Conservation (phyloP, 2,888 invertebrate genomes). For the Drosophila nr. medialis region DNA sequence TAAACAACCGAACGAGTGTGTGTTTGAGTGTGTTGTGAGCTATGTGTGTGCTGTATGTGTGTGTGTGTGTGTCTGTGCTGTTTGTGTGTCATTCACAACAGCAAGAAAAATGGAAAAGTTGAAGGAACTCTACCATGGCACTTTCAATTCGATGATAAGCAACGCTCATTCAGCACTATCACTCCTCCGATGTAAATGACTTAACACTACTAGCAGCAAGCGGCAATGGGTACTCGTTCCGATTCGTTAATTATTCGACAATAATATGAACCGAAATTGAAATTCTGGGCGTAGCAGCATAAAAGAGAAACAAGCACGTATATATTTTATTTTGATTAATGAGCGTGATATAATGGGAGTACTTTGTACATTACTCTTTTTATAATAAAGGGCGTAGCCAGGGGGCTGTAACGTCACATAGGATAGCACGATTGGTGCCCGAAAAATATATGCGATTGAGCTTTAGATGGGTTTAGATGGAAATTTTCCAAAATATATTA, state of each 20-base stretch:
- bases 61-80: neutral
- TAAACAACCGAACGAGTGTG: neutral
- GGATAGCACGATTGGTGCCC: neutral
- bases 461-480: neutral
- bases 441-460: neutral
- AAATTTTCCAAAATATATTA: neutral
- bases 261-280: slow-evolving; percentile 38
- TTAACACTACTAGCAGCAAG: slow-evolving; percentile 14
- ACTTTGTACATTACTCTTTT: neutral
- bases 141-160: slow-evolving; percentile 72
- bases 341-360: slow-evolving; percentile 15
- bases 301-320: slow-evolving; percentile 14
- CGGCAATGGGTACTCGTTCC: slow-evolving; percentile 40
- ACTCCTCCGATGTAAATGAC: slow-evolving; percentile 29
- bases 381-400: neutral
- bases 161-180: slow-evolving; percentile 45
- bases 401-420: neutral
- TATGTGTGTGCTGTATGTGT: slow-evolving; percentile 6
- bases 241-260: slow-evolving; percentile 58
- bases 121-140: slow-evolving; percentile 65
- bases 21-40: slow-evolving; percentile 6
- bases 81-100: slow-evolving; percentile 57
- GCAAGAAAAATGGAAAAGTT: slow-evolving; percentile 50
- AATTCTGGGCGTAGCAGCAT: slow-evolving; percentile 27
- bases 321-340: slow-evolving; percentile 36